These are phyloP conservation scores for Vimba vimba DNA, from an alignment of 2,113 vertebrate species.

Conservation along the genomic window DNA sequence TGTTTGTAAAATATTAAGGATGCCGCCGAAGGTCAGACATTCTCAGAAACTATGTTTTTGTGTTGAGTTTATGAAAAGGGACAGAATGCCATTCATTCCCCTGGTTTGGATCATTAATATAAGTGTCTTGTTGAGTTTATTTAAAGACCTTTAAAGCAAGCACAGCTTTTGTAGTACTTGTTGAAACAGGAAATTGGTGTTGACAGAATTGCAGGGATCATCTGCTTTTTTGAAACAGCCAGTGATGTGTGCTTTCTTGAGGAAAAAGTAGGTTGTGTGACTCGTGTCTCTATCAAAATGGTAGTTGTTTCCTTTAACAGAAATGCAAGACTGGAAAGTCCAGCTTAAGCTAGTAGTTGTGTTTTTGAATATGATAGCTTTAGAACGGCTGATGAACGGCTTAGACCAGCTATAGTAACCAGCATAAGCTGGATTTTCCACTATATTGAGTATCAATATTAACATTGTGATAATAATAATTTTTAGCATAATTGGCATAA, in stretches of 20 bases:
- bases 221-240: background rate
- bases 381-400: background rate
- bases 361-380: background rate
- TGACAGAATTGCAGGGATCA: background rate
- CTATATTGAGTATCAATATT: background rate
- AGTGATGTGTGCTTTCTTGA: background rate
- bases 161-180: background rate
- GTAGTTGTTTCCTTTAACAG: background rate
- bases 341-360: background rate
- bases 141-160: conserved; percentile 8
- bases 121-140: background rate
- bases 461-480: background rate
- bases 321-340: background rate
- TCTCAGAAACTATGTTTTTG: background rate
- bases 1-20: conserved; percentile 25
- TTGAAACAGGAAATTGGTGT: conserved; percentile 6
- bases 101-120: background rate
- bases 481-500: background rate
- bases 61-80: conserved; percentile 3
- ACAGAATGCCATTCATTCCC: conserved; percentile 1
- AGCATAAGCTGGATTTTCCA: background rate
- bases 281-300: background rate
- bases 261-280: background rate
- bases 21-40: background rate
- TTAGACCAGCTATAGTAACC: background rate